phyloP scores from a whole-genome alignment of 1,140 invertebrate genomes.

The Berghia stephanieae region DNA sequence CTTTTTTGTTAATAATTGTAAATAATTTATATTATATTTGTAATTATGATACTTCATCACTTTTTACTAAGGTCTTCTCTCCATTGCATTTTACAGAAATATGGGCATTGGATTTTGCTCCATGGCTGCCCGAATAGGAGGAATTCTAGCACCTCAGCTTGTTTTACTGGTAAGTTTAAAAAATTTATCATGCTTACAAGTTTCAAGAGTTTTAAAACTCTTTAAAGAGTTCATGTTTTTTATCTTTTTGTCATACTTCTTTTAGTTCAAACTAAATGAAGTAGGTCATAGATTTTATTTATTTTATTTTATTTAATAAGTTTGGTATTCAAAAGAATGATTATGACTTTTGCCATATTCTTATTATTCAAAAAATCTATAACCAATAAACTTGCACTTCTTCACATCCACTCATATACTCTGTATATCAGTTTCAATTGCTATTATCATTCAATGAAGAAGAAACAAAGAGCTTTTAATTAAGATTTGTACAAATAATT shows the following conservation, averaged over 20 bases:
- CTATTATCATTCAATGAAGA: too few relatives aligned
- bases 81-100: constrained; percentile 60
- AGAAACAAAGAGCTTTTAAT: too few relatives aligned
- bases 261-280: not conserved
- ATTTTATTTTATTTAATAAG: not conserved
- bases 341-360: not conserved
- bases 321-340: not conserved
- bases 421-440: too few relatives aligned
- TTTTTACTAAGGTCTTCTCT: too few relatives aligned
- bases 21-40: too few relatives aligned
- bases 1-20: too few relatives aligned
- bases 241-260: not conserved
- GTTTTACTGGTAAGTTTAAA: constrained; percentile 47
- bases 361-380: too few relatives aligned
- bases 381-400: too few relatives aligned
- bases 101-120: constrained; percentile 69
- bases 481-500: too few relatives aligned
- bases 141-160: constrained; percentile 67
- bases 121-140: constrained; percentile 69
- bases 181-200: too few relatives aligned
- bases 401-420: too few relatives aligned
- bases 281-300: not conserved
- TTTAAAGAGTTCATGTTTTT: not conserved
- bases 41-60: too few relatives aligned
- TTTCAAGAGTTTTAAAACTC: not conserved